These are phyloP conservation scores for Luidia sarsii DNA, from an alignment of 53 echinoderm and acorn worm species.

Conservation along the genomic window DNA sequence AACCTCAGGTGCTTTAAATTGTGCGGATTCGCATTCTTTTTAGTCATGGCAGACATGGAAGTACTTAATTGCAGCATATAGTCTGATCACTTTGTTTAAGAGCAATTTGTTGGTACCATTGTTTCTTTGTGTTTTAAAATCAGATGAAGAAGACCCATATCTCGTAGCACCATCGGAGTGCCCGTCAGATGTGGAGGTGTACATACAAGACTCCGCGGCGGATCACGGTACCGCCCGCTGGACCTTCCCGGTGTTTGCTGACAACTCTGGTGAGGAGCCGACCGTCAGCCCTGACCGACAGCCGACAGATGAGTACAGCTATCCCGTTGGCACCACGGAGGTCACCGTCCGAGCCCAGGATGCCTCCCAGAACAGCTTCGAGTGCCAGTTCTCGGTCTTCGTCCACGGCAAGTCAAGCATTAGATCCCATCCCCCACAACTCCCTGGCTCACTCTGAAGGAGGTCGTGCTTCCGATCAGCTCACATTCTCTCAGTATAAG, in stretches of 20 bases:
- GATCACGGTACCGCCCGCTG: conserved; percentile 9
- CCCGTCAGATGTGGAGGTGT: conserved; percentile 15
- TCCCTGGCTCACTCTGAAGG: too few species aligned
- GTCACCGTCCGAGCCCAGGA: not conserved
- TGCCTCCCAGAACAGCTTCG: not conserved
- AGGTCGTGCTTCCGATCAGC: too few species aligned
- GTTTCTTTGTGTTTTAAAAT: too few species aligned
- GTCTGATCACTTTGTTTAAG: too few species aligned
- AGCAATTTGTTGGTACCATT: too few species aligned
- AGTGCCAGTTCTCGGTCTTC: not conserved
- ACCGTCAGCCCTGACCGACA: not conserved
- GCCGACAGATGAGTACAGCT: not conserved
- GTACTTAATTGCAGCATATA: too few species aligned
- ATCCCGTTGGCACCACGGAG: conserved; percentile 1
- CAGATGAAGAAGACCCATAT: conserved; percentile 12
- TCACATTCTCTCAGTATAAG: too few species aligned
- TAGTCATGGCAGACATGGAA: too few species aligned
- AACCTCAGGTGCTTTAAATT: too few species aligned
- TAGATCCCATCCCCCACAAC: too few species aligned
- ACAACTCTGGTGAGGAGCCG: not conserved
- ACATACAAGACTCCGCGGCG: not conserved
- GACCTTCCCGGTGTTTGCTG: conserved; percentile 18
- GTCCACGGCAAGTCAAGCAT: conserved; percentile 1
- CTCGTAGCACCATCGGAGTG: not conserved
- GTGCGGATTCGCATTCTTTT: too few species aligned